Evolutionary conservation across 1,140 invertebrate genomes (phyloP).

Genomic region (Palaemon carinicauda): DNA sequence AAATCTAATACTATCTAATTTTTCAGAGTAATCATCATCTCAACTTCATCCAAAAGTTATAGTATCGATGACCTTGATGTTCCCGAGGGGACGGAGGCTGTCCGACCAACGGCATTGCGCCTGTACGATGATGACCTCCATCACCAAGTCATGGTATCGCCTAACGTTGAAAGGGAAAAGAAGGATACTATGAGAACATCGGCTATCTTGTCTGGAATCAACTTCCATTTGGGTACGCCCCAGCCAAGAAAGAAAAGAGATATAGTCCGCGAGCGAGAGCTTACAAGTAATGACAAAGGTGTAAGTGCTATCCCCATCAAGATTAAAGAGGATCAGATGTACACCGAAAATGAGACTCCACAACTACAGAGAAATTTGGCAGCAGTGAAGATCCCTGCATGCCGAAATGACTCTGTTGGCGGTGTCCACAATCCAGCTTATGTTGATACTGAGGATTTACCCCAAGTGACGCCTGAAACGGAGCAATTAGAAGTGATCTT

Average conservation of each 20-base stretch:
- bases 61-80: conserved; percentile 34
- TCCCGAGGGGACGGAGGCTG: neutral
- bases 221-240: conserved; percentile 50
- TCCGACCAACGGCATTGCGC: conserved; percentile 29
- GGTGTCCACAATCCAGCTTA: too few species aligned
- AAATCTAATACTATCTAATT: neutral
- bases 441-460: too few species aligned
- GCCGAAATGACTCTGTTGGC: too few species aligned
- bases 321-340: too few species aligned
- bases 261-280: too few species aligned
- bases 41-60: conserved; percentile 44
- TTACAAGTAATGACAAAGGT: neutral
- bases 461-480: neutral
- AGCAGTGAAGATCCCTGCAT: too few species aligned
- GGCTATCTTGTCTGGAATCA: conserved; percentile 36
- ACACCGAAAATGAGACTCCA: too few species aligned
- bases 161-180: neutral
- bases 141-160: neutral
- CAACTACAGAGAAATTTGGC: too few species aligned
- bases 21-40: conserved; percentile 52
- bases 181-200: neutral
- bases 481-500: too few species aligned
- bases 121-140: conserved; percentile 20
- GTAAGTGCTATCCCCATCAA: too few species aligned
- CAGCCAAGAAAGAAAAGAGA: conserved; percentile 14